These are phyloP conservation scores for Mustela nigripes DNA, from an alignment of 2,113 vertebrate species.

Conservation along the genomic window DNA sequence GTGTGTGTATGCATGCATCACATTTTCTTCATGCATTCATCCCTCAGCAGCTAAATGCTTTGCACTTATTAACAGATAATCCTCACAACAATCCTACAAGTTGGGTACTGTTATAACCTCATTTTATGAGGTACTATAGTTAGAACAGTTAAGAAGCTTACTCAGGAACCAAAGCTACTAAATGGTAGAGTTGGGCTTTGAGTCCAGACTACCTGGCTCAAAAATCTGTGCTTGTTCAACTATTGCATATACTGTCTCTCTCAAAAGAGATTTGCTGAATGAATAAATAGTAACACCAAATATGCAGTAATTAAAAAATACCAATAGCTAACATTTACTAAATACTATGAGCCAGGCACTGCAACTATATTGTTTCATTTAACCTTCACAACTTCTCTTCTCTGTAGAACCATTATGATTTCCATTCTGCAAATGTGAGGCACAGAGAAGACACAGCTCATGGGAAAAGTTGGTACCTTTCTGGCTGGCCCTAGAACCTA, in stretches of 20 bases:
- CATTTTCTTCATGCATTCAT: background rate
- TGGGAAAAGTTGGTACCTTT: background rate
- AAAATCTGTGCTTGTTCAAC: constrained; percentile 6
- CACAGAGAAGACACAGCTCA: background rate
- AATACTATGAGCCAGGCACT: background rate
- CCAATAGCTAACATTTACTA: constrained; percentile 9
- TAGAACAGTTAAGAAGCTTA: background rate
- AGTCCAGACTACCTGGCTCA: background rate
- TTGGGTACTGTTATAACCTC: background rate
- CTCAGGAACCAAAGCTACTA: background rate
- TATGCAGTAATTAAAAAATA: background rate
- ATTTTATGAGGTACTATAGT: constrained; percentile 25
- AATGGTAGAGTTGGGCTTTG: background rate
- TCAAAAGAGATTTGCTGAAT: constrained; percentile 27
- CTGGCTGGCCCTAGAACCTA: background rate
- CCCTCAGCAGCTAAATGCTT: background rate
- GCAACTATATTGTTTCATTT: background rate
- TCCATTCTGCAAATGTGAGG: constrained; percentile 29
- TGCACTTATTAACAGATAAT: constrained; percentile 54
- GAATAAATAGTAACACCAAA: background rate
- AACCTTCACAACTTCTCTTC: background rate
- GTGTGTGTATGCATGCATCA: background rate
- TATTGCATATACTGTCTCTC: background rate
- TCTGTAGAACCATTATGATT: background rate
- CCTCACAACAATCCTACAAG: background rate